Evolutionary conservation across 2,113 vertebrate genomes (phyloP).

Genomic region (Herpailurus yagouaroundi): DNA sequence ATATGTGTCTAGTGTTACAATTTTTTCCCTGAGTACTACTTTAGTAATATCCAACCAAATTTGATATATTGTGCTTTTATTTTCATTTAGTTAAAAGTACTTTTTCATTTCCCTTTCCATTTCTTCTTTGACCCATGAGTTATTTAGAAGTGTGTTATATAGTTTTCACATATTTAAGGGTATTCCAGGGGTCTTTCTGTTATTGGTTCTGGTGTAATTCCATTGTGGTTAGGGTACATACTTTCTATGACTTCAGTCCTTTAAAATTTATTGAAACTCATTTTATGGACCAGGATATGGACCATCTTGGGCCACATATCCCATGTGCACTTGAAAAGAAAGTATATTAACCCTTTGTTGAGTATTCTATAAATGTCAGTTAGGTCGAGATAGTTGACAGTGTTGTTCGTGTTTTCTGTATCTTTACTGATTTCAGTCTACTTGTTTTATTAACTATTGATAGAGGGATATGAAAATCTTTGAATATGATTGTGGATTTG

Average conservation of each 20-base stretch:
- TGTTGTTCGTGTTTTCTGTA: neutral
- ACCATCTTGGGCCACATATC: neutral
- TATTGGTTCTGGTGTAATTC: neutral
- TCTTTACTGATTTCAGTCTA: neutral
- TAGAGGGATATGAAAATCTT: neutral
- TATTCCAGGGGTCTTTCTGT: conserved; percentile 14
- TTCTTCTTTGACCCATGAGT: neutral
- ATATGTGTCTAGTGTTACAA: neutral
- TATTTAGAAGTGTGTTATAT: neutral
- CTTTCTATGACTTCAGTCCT: neutral
- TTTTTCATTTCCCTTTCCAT: neutral
- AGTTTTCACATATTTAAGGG: neutral
- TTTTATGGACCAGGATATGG: neutral
- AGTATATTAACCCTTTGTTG: neutral
- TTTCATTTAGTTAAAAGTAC: neutral
- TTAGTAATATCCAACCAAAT: neutral
- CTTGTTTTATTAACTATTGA: conserved; percentile 6
- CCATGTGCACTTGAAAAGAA: neutral
- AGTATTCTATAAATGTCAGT: neutral
- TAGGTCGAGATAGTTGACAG: neutral
- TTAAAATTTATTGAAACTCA: neutral
- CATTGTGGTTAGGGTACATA: neutral
- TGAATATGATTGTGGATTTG: neutral
- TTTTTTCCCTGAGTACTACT: neutral
- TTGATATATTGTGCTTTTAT: neutral